Percentiles rank a stretch among this genome's conserved stretches.
These are phyloP conservation scores for Philotrypesis tridentata DNA, from an alignment of 1,140 invertebrate genomes.

Conservation along the genomic window DNA sequence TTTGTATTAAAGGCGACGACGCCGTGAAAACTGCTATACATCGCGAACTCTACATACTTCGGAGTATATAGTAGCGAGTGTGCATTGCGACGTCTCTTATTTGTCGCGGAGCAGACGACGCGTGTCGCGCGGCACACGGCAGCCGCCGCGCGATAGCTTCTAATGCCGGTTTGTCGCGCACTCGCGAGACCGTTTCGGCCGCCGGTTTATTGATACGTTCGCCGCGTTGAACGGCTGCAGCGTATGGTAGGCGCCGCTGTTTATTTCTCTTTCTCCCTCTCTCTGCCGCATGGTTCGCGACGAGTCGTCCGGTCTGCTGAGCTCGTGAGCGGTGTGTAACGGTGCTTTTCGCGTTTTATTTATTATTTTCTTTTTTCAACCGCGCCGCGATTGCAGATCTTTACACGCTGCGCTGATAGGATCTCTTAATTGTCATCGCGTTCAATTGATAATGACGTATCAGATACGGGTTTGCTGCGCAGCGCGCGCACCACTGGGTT, in stretches of 20 bases:
- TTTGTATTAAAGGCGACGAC: conserved; percentile 55
- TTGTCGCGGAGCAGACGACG: too few species aligned
- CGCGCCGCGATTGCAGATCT: not conserved
- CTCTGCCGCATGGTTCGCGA: too few species aligned
- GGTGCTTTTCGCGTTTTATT: too few species aligned
- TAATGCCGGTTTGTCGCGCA: not conserved
- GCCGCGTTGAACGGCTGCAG: not conserved
- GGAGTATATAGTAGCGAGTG: too few species aligned
- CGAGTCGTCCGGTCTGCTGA: not conserved
- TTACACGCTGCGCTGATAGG: not conserved
- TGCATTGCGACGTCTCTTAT: conserved; percentile 8
- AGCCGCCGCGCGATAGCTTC: not conserved
- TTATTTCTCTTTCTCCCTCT: not conserved
- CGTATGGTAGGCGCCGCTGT: not conserved
- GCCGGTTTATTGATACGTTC: not conserved
- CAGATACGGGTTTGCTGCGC: not conserved
- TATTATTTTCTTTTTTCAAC: not conserved
- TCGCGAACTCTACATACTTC: too few species aligned
- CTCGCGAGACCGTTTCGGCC: not conserved
- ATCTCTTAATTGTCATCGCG: not conserved
- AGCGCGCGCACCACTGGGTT: not conserved
- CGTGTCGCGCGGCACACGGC: too few species aligned
- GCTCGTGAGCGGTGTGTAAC: too few species aligned
- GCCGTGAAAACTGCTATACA: not conserved
- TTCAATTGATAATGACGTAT: not conserved